phyloP scores from a whole-genome alignment of 2,797 vertebrate species.

The Pteronotus mesoamericanus region DNA sequence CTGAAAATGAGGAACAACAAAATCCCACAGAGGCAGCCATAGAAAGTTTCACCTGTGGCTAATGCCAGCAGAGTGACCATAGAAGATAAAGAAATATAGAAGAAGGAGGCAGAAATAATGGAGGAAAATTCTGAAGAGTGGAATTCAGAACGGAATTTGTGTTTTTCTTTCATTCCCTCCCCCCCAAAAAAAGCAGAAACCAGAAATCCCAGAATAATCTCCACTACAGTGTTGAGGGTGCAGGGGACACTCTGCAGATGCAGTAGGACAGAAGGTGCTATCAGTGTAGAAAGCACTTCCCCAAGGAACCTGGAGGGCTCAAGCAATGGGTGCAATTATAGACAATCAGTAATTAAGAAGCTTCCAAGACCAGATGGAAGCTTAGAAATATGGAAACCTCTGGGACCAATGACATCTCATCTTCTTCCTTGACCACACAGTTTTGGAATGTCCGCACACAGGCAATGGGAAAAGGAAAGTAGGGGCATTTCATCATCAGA shows the following conservation, averaged over 20 bases:
- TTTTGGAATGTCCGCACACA: neutral
- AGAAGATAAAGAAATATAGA: conserved; percentile 18
- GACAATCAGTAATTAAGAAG: neutral
- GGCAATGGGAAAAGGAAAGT: neutral
- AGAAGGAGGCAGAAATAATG: neutral
- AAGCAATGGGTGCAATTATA: neutral
- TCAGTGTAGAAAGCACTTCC: neutral
- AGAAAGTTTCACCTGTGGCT: neutral
- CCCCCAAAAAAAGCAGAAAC: neutral
- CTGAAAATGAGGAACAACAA: conserved; percentile 14
- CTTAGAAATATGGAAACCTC: neutral
- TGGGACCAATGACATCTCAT: neutral
- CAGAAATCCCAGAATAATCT: neutral
- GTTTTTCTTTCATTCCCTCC: neutral
- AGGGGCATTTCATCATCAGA: neutral
- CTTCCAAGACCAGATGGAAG: neutral
- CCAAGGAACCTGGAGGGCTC: neutral
- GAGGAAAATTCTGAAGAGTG: neutral
- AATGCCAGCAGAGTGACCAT: neutral
- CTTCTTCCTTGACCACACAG: neutral
- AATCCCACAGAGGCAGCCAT: neutral
- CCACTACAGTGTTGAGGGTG: neutral
- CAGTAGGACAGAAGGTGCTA: neutral
- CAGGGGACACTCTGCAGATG: neutral
- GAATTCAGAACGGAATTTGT: neutral